Evolutionary conservation across 1,140 invertebrate species (phyloP), one percentile per base, ranked within the genome.

Genomic region (Drosophila watanabei): DNA sequence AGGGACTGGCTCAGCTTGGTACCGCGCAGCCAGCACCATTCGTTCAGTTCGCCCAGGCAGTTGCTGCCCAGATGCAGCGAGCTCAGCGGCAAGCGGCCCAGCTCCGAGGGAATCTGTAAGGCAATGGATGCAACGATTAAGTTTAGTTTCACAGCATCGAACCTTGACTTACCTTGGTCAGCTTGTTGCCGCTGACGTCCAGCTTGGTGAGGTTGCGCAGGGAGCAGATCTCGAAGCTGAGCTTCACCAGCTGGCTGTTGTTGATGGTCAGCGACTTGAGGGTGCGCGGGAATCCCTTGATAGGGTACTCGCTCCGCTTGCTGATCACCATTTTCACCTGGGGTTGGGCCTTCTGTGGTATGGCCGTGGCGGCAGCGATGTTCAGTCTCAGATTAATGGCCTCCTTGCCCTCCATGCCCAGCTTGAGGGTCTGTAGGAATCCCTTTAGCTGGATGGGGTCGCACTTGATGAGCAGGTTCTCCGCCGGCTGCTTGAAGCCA

Each of bases 181-280:
- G 94, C 63, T 95, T 94, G 94, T 98, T 98, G 68, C 96, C 94
- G 39, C 95, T 96, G 51, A 98, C 93, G 94, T 98, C 96, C 62
- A 98, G 94, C 43, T 95, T 79, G 73, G 94, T 94, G 24, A 98
- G 94, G 86, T 94, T 95, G 33, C 94, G 94, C 5, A 97, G 86
- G 10, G 94, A 92, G 45, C 96, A 93, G 80, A 97, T 96, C 78
- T 96, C 95, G 80, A 94, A 93, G 81, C 96, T 95, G 63, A 97
- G 95, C 59, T 95, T 95, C 76, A 94, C 95, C 64, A 96, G 86
- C 30, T 95, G 93, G 6, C 97, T 93, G 48, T 94, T 95, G 79
- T 92, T 94, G 20, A 97, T 94, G 66, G 60, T 79, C 51, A 92
- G 66, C 0, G 73, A 70, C 45, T 90, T 91, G 9, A 93, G 76